Evolutionary conservation across 2,797 vertebrate genomes (phyloP).

Genomic region (Apogon hyalosoma): DNA sequence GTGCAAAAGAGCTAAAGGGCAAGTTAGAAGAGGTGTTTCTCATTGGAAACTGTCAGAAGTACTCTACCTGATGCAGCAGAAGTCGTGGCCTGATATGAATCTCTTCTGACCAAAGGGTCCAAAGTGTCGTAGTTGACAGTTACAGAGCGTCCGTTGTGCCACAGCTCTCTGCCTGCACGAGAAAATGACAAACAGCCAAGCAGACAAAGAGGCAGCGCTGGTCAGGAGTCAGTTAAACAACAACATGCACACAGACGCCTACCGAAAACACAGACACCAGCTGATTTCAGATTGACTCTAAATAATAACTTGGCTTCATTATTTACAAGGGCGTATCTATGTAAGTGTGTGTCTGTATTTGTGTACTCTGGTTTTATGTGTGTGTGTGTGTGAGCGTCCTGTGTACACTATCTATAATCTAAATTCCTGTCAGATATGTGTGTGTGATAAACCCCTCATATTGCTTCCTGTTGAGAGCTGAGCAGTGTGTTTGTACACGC

Average conservation of each 20-base stretch:
- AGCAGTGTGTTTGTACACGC: constrained; percentile 33
- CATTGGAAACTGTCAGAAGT: not conserved
- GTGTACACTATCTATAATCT: constrained; percentile 54
- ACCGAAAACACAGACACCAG: constrained; percentile 5
- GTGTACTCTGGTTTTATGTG: constrained; percentile 6
- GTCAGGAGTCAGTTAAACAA: constrained; percentile 53
- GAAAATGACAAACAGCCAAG: constrained; percentile 30
- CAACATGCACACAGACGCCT: constrained; percentile 16
- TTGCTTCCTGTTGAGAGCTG: constrained; percentile 72
- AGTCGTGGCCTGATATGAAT: constrained; percentile 85
- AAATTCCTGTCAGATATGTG: constrained; percentile 72
- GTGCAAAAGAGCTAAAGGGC: constrained; percentile 13
- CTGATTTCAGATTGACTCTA: constrained; percentile 18
- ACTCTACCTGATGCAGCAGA: constrained; percentile 80
- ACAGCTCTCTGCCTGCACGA: constrained; percentile 82
- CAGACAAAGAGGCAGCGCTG: constrained; percentile 32
- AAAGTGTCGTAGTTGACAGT: constrained; percentile 87
- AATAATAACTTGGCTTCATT: not conserved
- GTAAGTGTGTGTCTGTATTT: constrained; percentile 5
- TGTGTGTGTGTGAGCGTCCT: not conserved
- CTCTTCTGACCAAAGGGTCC: constrained; percentile 89
- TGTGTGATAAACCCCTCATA: constrained; percentile 64
- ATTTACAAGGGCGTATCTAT: not conserved
- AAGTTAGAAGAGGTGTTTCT: not conserved
- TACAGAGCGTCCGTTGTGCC: constrained; percentile 82